phyloP scores from a whole-genome alignment of 2,888 invertebrate genomes.

The Cyclophora punctaria region DNA sequence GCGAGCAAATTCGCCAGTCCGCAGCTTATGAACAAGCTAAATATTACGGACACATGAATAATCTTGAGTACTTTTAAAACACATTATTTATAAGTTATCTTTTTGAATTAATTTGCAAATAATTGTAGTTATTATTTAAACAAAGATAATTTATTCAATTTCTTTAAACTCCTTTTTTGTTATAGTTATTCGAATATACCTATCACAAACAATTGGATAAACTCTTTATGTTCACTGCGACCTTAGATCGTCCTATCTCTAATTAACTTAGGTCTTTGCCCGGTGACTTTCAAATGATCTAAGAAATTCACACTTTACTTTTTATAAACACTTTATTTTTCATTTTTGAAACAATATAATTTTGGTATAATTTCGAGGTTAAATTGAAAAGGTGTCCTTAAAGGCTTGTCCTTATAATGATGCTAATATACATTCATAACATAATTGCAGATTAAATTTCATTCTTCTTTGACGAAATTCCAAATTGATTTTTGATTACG shows the following conservation, averaged over 20 bases:
- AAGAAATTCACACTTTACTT: slow-evolving; percentile 59
- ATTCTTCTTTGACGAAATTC: too few species aligned
- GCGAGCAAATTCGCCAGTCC: too few species aligned
- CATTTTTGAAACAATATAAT: slow-evolving; percentile 13
- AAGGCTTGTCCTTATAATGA: not conserved
- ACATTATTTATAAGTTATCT: too few species aligned
- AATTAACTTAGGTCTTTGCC: slow-evolving; percentile 57
- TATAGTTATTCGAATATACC: not conserved
- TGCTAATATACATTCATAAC: not conserved
- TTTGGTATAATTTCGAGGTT: slow-evolving; percentile 5
- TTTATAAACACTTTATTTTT: slow-evolving; percentile 31
- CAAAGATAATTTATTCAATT: too few species aligned
- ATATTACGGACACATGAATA: too few species aligned
- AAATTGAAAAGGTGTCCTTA: slow-evolving; percentile 1
- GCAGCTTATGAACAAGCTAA: too few species aligned
- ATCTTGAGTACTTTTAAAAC: too few species aligned
- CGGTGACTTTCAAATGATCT: slow-evolving; percentile 64
- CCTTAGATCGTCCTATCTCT: slow-evolving; percentile 55
- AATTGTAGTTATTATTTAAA: too few species aligned
- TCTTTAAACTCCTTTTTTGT: too few species aligned
- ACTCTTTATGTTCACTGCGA: slow-evolving; percentile 22
- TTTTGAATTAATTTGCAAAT: too few species aligned
- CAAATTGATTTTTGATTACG: too few species aligned
- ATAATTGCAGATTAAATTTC: too few species aligned
- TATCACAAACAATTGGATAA: slow-evolving; percentile 10